phyloP scores from a whole-genome alignment of 2,113 vertebrate species.

The Mormyrus iriodes region DNA sequence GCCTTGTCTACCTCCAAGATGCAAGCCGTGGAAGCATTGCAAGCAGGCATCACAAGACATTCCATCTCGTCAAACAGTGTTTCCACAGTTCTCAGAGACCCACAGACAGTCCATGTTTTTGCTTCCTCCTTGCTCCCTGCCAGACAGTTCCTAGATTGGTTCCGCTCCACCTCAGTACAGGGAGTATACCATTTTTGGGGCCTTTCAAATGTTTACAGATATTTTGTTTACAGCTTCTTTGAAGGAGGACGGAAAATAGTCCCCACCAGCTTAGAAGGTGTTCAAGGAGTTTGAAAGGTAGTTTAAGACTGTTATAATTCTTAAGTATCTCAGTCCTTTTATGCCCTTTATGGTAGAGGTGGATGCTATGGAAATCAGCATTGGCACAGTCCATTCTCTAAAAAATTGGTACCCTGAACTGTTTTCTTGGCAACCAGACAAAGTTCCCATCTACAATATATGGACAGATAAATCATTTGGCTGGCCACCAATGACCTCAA shows the following conservation, averaged over 20 bases:
- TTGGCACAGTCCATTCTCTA: background rate
- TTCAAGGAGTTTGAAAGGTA: background rate
- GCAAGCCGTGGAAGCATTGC: background rate
- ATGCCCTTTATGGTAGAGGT: background rate
- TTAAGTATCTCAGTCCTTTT: background rate
- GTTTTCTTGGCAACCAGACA: background rate
- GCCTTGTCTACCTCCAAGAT: background rate
- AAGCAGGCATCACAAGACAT: background rate
- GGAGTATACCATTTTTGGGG: background rate
- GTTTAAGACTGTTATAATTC: background rate
- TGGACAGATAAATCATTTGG: background rate
- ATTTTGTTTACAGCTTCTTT: background rate
- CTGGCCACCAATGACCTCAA: background rate
- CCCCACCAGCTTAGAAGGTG: background rate
- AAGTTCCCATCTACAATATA: background rate
- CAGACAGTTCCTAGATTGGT: background rate
- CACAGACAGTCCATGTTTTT: background rate
- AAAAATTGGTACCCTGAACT: background rate
- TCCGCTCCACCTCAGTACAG: background rate
- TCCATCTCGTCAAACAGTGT: background rate
- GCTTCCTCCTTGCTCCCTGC: background rate
- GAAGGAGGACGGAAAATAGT: background rate
- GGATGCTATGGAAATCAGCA: background rate
- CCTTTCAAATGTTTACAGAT: background rate
- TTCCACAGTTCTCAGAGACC: background rate